phyloP scores from a whole-genome alignment of 2,888 invertebrate species.

The Agrilus cyanescens region DNA sequence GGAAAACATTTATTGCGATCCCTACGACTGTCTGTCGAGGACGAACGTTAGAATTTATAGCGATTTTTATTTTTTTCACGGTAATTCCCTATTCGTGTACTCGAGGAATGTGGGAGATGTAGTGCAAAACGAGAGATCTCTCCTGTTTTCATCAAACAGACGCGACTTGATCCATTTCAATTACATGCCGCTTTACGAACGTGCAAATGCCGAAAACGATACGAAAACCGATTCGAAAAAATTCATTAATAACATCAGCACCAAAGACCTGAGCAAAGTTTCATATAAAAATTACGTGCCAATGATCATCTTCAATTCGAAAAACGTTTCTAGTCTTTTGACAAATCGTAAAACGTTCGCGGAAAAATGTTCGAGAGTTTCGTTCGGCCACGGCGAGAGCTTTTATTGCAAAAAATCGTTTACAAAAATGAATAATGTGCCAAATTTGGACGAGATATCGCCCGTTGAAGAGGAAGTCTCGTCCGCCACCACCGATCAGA shows the following conservation, averaged over 20 bases:
- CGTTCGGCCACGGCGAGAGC: slow-evolving; percentile 12
- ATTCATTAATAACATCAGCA: no score
- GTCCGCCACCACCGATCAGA: no score
- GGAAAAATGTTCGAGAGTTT: slow-evolving; percentile 11
- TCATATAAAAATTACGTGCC: slow-evolving; percentile 13
- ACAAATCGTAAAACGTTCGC: slow-evolving; percentile 7
- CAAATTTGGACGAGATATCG: slow-evolving; percentile 30
- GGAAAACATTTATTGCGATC: no score
- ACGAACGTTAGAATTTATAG: slow-evolving; percentile 17
- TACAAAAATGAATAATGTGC: slow-evolving; percentile 11
- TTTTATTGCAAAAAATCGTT: slow-evolving; percentile 10
- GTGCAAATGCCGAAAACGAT: neutral
- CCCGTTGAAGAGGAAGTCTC: slow-evolving; percentile 23
- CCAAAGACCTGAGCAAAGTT: slow-evolving; percentile 5
- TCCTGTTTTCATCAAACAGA: no score
- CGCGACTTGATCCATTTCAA: neutral
- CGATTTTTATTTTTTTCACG: slow-evolving; percentile 24
- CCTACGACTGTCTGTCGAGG: no score
- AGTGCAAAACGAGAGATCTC: neutral
- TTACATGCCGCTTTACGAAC: slow-evolving; percentile 6
- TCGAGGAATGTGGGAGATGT: slow-evolving; percentile 3
- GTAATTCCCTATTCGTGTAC: slow-evolving; percentile 17
- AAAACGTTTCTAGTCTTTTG: slow-evolving; percentile 12
- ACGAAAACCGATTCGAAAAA: no score
- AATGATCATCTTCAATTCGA: slow-evolving; percentile 12